Base-by-base conservation (phyloP, 2,888 invertebrate genomes). In the Drosophila testacea region DNA sequence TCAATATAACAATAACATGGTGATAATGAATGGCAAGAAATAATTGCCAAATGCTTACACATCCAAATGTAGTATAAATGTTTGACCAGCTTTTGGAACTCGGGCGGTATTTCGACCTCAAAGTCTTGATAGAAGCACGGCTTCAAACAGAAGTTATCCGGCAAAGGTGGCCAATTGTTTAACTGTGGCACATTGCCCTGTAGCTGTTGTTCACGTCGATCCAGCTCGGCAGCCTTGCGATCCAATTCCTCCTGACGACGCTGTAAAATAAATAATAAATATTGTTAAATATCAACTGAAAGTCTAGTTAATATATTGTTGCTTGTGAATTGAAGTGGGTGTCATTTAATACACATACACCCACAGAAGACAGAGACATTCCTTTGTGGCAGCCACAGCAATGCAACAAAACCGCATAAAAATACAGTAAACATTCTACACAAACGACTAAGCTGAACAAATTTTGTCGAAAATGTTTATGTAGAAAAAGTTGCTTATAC, bases 91-190 rank as follows among this genome's bases (percentile, higher is more conserved):
- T 96, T 96, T 93, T 99, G 99, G 93, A 99, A 99, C 92, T 99
- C 98, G 52, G 97, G 94, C 28, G 99, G 98, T 92, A 99, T 99
- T 92, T 99, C 99, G 50, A 99, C 97, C 92, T 98, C 97, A 86
- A 99, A 98, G 93, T 99, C 99, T 94, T 99, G 99, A 93, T 99
- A 99, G 94, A 99, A 99, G 93, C 99, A 99, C 0, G 99, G 99
- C 91, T 98, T 97, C 72, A 99, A 95, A 69, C 98, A 98, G 88
- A 97, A 97, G 90, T 96, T 96, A 59, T 96, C 95, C 0, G 99
- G 99, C 76, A 99, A 93, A 0, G 99, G 99, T 1, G 99, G 99
- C 98, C 99, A 99, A 93, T 99, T 99, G 93, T 99, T 99, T 82
- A 96, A 94, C 81, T 97, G 93, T 6, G 95, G 95, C 41, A 95